These are phyloP conservation scores for Peromyscus aztecus DNA, from an alignment of 2,797 vertebrate species.

Conservation along the genomic window DNA sequence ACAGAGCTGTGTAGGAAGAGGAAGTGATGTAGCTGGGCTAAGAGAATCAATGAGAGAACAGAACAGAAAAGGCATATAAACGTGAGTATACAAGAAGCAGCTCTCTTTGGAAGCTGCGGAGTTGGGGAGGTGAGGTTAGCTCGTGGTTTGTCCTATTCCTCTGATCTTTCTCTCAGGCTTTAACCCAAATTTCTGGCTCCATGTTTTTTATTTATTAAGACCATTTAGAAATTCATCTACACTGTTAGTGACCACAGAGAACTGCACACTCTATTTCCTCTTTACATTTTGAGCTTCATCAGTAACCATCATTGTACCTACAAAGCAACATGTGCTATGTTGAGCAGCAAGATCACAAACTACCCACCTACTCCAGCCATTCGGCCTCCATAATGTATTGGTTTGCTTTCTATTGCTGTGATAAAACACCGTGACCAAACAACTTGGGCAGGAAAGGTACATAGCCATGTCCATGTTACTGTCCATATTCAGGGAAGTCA, in stretches of 20 bases:
- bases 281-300: neutral
- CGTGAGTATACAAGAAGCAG: too few species aligned
- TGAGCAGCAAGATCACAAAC: neutral
- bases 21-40: too few species aligned
- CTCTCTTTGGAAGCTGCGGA: too few species aligned
- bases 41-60: too few species aligned
- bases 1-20: too few species aligned
- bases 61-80: too few species aligned
- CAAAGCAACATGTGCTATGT: neutral
- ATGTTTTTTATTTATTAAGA: too few species aligned
- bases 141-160: too few species aligned
- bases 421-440: neutral
- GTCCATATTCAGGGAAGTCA: neutral
- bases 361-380: neutral
- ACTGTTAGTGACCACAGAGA: neutral
- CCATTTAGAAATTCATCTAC: too few species aligned
- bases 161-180: too few species aligned
- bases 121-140: too few species aligned
- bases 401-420: neutral
- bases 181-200: too few species aligned
- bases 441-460: neutral
- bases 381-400: neutral
- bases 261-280: neutral
- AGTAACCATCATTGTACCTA: neutral
- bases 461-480: neutral